phyloP scores from a whole-genome alignment of 2,888 invertebrate species.

The Anagyrus pseudococci region DNA sequence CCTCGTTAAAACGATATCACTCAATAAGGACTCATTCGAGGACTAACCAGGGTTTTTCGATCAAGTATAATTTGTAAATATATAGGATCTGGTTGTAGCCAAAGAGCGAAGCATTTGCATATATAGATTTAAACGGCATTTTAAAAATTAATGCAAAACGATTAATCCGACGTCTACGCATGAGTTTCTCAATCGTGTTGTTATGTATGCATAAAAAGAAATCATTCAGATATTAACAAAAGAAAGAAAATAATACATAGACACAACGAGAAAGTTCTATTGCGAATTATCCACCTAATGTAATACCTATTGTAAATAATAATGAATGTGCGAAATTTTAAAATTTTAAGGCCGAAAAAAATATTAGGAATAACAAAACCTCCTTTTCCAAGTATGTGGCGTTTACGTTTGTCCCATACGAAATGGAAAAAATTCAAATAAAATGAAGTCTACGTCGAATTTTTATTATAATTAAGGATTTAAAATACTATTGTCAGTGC shows the following conservation, averaged over 20 bases:
- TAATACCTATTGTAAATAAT: constrained; percentile 41
- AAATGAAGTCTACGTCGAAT: constrained; percentile 6
- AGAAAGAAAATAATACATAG: constrained; percentile 3
- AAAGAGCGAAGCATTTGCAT: too few species aligned
- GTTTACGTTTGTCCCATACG: constrained; percentile 7
- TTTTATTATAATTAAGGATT: constrained; percentile 24
- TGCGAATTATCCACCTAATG: constrained; percentile 28
- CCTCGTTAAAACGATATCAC: constrained; percentile 3
- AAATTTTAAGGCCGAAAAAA: constrained; percentile 35
- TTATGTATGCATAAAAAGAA: too few species aligned
- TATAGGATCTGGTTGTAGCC: constrained; percentile 14
- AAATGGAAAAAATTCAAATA: too few species aligned
- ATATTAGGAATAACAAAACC: constrained; percentile 29
- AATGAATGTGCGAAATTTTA: constrained; percentile 42
- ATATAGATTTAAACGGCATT: too few species aligned
- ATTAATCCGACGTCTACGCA: too few species aligned
- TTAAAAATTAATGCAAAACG: too few species aligned
- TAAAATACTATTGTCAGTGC: constrained; percentile 26
- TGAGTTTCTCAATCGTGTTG: too few species aligned
- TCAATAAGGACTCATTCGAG: constrained; percentile 51
- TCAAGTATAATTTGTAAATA: constrained; percentile 52
- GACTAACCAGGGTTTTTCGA: constrained; percentile 61
- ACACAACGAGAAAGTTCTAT: constrained; percentile 24
- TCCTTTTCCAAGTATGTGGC: constrained; percentile 31
- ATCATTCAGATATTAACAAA: too few species aligned